Conservation (phyloP, 1,140 invertebrate species). For the Euura saliciscinereae region DNA sequence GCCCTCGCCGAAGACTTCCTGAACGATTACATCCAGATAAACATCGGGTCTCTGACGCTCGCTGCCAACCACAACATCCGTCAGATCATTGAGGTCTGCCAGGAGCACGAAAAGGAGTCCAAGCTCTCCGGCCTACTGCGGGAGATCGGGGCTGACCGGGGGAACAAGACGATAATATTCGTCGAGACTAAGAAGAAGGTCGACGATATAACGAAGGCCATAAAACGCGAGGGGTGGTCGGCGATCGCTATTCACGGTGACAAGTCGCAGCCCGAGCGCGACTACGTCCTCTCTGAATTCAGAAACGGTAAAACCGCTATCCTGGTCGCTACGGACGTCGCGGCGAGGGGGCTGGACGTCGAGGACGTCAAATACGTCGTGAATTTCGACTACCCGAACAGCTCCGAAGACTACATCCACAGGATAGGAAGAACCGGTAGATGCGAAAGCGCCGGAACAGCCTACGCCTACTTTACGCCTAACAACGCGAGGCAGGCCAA, state of each 20-base stretch:
- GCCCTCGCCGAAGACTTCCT: conserved; percentile 94
- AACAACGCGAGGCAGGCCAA: conserved; percentile 89
- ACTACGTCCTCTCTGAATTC: conserved; percentile 92
- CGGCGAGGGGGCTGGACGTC: conserved; percentile 96
- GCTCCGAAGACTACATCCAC: conserved; percentile 98
- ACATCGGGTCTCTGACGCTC: conserved; percentile 92
- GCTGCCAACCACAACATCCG: conserved; percentile 98
- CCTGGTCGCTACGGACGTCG: conserved; percentile 98
- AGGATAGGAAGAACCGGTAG: conserved; percentile 96
- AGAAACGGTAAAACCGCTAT: conserved; percentile 92
- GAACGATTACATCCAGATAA: conserved; percentile 87
- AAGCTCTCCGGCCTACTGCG: conserved; percentile 83
- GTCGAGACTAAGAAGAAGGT: conserved; percentile 98
- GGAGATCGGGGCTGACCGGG: conserved; percentile 84
- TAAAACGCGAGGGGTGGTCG: conserved; percentile 82
- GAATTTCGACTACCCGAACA: conserved; percentile 98
- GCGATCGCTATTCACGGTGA: conserved; percentile 97
- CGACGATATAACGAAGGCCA: conserved; percentile 91
- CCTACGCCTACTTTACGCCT: conserved; percentile 96
- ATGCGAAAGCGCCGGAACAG: conserved; percentile 91
- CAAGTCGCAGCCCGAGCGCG: conserved; percentile 95
- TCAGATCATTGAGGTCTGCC: conserved; percentile 94
- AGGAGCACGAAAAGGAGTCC: conserved; percentile 86
- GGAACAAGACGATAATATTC: conserved; percentile 96
- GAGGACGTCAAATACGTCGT: conserved; percentile 99